Base-by-base conservation (phyloP, 2,888 invertebrate genomes). In the Orthosia gracilis region DNA sequence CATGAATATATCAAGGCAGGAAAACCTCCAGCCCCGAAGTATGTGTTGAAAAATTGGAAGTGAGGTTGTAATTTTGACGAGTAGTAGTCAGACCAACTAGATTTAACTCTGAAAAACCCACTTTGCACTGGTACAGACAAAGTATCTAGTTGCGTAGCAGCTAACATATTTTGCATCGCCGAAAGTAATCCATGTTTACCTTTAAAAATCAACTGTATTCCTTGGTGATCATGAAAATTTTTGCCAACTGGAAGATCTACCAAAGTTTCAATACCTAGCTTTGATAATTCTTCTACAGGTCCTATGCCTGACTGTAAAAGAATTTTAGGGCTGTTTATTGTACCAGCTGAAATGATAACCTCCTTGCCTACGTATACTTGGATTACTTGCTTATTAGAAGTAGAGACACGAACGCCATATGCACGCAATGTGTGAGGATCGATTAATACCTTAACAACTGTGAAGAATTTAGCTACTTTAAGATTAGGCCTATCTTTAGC, bases 221-320 rank as follows among this genome's bases (percentile, higher is more conserved):
- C 70, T 23, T 89, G 87, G 80, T 96, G 95, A 77, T 96, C 95
- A 23, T 94, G 94, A 69, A 96, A 87, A 85, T 95, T 93, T 85
- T 90, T 89, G 0, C 95, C 95, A 3, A 96, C 96, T 0, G 95
- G 96, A 64, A 96, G 91, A 79, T 96, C 89, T 0, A 87, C 86
- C 7, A 94, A 52, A 0, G 90, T 83, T 12, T 90, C 69, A 55
- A 96, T 94, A 12, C 89, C 83, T 18, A 91, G 82, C 76, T 87
- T 91, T 12, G 80, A 69, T 47, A 96, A 84, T 61, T 92, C 91
- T 49, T 91, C 87, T 71, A 74, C 73, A 1, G 95, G 95, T 1
- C 96, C 95, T 69, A 96, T 89, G 0, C 95, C 95, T 45, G 96
- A 95, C 0, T 95, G 87, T 92, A 95, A 91, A 66, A 96, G 85